Percentiles rank a stretch among this genome's conserved stretches.
Conservation (phyloP, 2,113 vertebrate genomes). For the Petaurus breviceps region DNA sequence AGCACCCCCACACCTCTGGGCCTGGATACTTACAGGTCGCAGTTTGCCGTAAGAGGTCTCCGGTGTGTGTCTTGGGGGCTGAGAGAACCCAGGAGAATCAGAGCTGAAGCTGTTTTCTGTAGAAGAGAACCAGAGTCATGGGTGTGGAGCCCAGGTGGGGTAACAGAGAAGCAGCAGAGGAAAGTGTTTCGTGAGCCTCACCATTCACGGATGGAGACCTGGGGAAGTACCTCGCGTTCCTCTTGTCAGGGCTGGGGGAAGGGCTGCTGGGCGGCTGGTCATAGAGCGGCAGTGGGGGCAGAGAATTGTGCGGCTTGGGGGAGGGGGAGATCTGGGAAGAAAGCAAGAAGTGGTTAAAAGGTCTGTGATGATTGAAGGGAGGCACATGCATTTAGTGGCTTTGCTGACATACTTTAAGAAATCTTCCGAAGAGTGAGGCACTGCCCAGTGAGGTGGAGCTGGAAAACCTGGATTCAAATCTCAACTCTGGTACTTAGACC, state of each 20-base stretch:
- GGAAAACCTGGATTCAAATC: not conserved
- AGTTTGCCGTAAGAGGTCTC: slow-evolving; percentile 93
- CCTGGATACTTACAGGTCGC: slow-evolving; percentile 90
- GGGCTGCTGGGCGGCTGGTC: slow-evolving; percentile 95
- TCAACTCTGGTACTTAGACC: not conserved
- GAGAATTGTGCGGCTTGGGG: slow-evolving; percentile 86
- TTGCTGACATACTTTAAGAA: not conserved
- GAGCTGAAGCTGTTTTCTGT: slow-evolving; percentile 91
- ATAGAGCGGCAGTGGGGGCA: slow-evolving; percentile 93
- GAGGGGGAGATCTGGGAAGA: slow-evolving; percentile 84
- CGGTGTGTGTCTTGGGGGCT: slow-evolving; percentile 86
- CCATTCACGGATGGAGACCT: slow-evolving; percentile 92
- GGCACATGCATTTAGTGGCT: not conserved
- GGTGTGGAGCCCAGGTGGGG: not conserved
- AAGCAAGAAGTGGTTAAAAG: slow-evolving; percentile 19
- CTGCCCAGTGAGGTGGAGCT: not conserved
- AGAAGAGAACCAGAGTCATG: slow-evolving; percentile 55
- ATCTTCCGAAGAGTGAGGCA: not conserved
- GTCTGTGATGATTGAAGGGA: not conserved
- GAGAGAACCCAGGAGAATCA: slow-evolving; percentile 90
- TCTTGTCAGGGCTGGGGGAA: slow-evolving; percentile 92
- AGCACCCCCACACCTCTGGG: not conserved
- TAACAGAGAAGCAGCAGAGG: not conserved
- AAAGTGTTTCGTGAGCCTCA: slow-evolving; percentile 72
- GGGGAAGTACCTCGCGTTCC: slow-evolving; percentile 90